Percentiles rank a stretch among this genome's conserved stretches.
phyloP scores from a whole-genome alignment of 2,888 invertebrate genomes.

The Drosophila picticornis region DNA sequence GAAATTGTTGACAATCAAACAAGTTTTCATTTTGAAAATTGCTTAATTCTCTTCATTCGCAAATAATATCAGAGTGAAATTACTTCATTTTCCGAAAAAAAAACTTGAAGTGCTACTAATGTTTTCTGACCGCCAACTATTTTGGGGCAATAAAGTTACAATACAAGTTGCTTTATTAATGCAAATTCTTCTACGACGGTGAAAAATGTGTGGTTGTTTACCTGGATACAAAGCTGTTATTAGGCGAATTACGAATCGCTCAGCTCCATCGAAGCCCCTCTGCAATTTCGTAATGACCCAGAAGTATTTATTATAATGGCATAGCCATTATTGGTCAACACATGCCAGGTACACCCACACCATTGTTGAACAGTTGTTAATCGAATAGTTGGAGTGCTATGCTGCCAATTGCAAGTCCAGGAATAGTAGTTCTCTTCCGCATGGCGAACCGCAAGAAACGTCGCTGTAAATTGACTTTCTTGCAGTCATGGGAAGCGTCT shows the following conservation, averaged over 20 bases:
- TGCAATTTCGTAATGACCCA: slow-evolving; percentile 37
- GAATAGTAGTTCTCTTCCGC: slow-evolving; percentile 42
- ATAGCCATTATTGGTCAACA: slow-evolving; percentile 52
- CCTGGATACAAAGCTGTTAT: slow-evolving; percentile 7
- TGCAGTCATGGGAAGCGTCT: slow-evolving; percentile 32
- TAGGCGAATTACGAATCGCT: slow-evolving; percentile 13
- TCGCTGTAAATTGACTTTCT: slow-evolving; percentile 29
- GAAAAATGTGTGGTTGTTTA: slow-evolving; percentile 39
- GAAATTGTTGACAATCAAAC: neutral
- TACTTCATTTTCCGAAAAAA: neutral
- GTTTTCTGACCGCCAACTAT: slow-evolving; percentile 22
- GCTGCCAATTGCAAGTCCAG: neutral
- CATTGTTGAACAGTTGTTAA: slow-evolving; percentile 17
- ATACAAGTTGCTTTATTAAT: slow-evolving; percentile 38
- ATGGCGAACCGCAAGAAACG: slow-evolving; percentile 40
- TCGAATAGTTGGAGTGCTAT: slow-evolving; percentile 34
- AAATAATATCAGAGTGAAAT: slow-evolving; percentile 13
- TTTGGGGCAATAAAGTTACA: slow-evolving; percentile 24
- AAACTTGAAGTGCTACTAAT: neutral
- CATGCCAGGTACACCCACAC: slow-evolving; percentile 14
- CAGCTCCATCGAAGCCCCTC: slow-evolving; percentile 4
- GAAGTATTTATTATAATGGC: slow-evolving; percentile 51
- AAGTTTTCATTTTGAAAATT: neutral
- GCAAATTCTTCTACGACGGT: slow-evolving; percentile 42
- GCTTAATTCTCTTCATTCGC: neutral